phyloP scores from a whole-genome alignment of 2,113 vertebrate genomes.

The cat (Felis catus) region F.catus_Fca126_mat1.0 CM031420.1:21785501-21786000 shows the following conservation, averaged over 20 bases:
- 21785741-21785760: not conserved
- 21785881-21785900: not conserved
- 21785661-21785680: not conserved
- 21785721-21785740: not conserved
- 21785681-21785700: not conserved
- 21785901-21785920: not conserved
- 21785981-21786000: not conserved
- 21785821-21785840: not conserved
- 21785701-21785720: not conserved
- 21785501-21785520: not conserved
- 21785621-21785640: not conserved
- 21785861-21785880: not conserved
- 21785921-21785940: not conserved
- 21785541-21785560: not conserved
- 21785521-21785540: not conserved
- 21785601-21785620: not conserved
- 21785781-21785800: not conserved
- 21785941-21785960: not conserved
- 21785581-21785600: not conserved
- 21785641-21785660: not conserved
- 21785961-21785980: not conserved
- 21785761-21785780: not conserved
- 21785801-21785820: not conserved
- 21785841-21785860: not conserved
- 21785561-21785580: not conserved